phyloP scores from a whole-genome alignment of 2,888 invertebrate species.

The Prosapia bicincta region DNA sequence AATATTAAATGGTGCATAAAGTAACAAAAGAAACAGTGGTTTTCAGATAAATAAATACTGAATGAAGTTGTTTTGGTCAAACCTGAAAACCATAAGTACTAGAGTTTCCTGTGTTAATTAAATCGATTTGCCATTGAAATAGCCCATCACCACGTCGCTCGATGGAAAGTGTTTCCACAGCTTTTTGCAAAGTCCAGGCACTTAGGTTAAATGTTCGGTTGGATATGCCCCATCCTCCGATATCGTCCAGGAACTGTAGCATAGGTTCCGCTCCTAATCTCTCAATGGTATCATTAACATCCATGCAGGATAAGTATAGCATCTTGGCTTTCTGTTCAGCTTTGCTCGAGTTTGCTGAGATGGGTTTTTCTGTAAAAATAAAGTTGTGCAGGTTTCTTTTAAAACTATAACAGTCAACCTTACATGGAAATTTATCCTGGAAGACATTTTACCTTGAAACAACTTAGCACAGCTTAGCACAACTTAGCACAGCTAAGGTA shows the following conservation, averaged over 20 bases:
- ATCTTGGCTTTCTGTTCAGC: constrained; percentile 85
- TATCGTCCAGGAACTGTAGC: constrained; percentile 64
- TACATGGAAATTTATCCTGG: too few species aligned
- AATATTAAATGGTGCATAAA: too few species aligned
- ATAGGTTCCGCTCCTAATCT: constrained; percentile 78
- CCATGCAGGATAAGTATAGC: constrained; percentile 91
- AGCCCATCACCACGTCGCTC: constrained; percentile 72
- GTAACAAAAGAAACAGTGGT: too few species aligned
- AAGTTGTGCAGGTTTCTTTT: too few species aligned
- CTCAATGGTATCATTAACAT: constrained; percentile 87
- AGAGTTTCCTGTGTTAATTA: too few species aligned
- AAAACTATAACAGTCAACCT: too few species aligned
- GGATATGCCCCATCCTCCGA: constrained; percentile 88
- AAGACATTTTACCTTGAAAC: too few species aligned
- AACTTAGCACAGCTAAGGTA: too few species aligned
- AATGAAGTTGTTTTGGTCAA: too few species aligned
- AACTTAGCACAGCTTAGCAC: too few species aligned
- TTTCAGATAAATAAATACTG: too few species aligned
- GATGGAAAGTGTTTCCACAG: constrained; percentile 76
- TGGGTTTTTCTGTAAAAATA: constrained; percentile 56
- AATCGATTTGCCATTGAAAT: constrained; percentile 89
- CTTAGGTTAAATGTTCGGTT: constrained; percentile 57
- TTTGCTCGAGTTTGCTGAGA: constrained; percentile 59
- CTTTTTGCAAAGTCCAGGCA: constrained; percentile 70
- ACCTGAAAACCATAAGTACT: too few species aligned